Evolutionary conservation across 2,888 invertebrate genomes (phyloP).

Genomic region (Ecliptopera silaceata): DNA sequence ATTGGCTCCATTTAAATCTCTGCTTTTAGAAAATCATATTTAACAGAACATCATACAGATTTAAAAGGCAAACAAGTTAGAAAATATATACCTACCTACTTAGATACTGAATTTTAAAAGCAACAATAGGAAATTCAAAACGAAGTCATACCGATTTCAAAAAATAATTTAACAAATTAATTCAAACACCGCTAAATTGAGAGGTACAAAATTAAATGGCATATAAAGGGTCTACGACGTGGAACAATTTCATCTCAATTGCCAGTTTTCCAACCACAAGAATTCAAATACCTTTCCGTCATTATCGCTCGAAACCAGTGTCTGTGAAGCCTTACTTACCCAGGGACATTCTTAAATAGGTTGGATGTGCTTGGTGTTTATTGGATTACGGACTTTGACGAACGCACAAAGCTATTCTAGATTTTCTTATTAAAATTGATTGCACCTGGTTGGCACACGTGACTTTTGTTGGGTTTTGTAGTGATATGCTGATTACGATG

Average conservation of each 20-base stretch:
- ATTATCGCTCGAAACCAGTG: slow-evolving; percentile 44
- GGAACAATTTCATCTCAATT: slow-evolving; percentile 11
- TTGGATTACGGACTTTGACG: slow-evolving; percentile 59
- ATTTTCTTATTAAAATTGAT: slow-evolving; percentile 26
- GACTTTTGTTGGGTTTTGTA: slow-evolving; percentile 11
- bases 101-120: too few species aligned
- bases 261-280: slow-evolving; percentile 22
- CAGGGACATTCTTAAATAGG: slow-evolving; percentile 52
- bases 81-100: too few species aligned
- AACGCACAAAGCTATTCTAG: slow-evolving; percentile 30
- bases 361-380: slow-evolving; percentile 59
- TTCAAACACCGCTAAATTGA: background rate
- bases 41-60: background rate
- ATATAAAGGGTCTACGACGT: background rate
- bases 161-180: background rate
- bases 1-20: slow-evolving; percentile 3
- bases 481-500: slow-evolving; percentile 4
- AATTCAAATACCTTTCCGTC: slow-evolving; percentile 24
- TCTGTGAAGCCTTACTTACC: slow-evolving; percentile 62
- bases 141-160: background rate
- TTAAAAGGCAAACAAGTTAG: too few species aligned
- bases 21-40: background rate
- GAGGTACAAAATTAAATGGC: background rate
- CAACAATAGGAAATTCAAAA: too few species aligned
- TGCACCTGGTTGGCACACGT: slow-evolving; percentile 24